These are phyloP conservation scores for Hylaeus volcanicus DNA, from an alignment of 1,140 invertebrate genomes.

Conservation along the genomic window DNA sequence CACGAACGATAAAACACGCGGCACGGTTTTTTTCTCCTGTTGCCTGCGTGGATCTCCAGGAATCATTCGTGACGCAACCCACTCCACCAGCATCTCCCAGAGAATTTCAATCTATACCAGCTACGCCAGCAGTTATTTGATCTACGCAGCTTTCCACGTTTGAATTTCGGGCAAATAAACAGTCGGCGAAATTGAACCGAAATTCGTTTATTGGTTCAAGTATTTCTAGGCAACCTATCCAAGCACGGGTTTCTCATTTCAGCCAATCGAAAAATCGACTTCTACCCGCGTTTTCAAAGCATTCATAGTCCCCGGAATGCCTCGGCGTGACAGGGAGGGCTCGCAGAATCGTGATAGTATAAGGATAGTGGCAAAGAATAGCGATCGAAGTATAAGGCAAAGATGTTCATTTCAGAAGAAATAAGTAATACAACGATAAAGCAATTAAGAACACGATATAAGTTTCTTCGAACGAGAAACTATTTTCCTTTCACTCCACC, in stretches of 20 bases:
- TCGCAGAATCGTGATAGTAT: too few relatives aligned
- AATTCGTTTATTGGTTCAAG: conserved; percentile 1
- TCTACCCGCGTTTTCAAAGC: too few relatives aligned
- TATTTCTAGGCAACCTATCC: background rate
- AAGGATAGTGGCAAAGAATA: too few relatives aligned
- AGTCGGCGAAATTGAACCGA: conserved; percentile 10
- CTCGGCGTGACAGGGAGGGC: too few relatives aligned
- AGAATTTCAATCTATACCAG: conserved; percentile 37
- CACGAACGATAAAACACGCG: conserved; percentile 10
- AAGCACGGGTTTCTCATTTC: background rate
- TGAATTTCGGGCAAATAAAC: background rate
- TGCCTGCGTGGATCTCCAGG: background rate
- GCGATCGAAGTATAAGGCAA: too few relatives aligned
- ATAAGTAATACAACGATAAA: too few relatives aligned
- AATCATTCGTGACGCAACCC: background rate
- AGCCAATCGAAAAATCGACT: too few relatives aligned
- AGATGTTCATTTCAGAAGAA: too few relatives aligned
- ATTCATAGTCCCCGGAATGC: too few relatives aligned
- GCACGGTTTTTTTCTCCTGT: background rate
- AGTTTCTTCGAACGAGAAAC: too few relatives aligned
- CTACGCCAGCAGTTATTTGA: conserved; percentile 14
- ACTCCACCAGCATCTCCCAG: background rate
- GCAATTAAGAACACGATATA: too few relatives aligned
- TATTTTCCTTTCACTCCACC: too few relatives aligned
- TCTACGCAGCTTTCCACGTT: conserved; percentile 11